A percentile compares a stretch with the other conserved stretches of the same genome.
These are phyloP conservation scores for Parauchenoglanis punctatus DNA, from an alignment of 2,797 vertebrate species.

Conservation along the genomic window DNA sequence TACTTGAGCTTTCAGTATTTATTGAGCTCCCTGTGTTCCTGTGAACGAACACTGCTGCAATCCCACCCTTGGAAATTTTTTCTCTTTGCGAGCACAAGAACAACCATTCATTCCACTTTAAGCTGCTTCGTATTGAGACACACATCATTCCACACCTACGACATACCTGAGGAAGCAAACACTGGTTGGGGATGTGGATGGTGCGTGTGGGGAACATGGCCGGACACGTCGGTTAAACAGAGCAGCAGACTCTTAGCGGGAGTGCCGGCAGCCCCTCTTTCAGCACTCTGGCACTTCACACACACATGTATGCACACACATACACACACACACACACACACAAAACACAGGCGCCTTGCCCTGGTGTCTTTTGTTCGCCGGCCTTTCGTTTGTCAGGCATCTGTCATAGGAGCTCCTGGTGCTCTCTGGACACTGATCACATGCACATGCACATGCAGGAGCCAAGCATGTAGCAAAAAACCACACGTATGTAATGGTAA, in stretches of 20 bases:
- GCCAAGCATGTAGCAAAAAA: not conserved
- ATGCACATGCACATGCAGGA: not conserved
- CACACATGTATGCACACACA: slow-evolving; percentile 40
- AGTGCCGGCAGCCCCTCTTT: slow-evolving; percentile 79
- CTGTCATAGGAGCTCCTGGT: slow-evolving; percentile 66
- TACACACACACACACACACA: slow-evolving; percentile 20
- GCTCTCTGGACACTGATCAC: slow-evolving; percentile 60
- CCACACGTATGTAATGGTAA: not conserved
- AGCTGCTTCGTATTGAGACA: slow-evolving; percentile 82
- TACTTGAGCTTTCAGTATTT: slow-evolving; percentile 21
- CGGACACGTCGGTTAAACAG: slow-evolving; percentile 79
- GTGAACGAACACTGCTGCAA: slow-evolving; percentile 48
- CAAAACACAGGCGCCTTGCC: slow-evolving; percentile 76
- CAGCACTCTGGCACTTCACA: slow-evolving; percentile 66
- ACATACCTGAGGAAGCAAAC: slow-evolving; percentile 85
- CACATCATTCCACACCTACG: slow-evolving; percentile 84
- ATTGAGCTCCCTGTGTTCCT: slow-evolving; percentile 21
- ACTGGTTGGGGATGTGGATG: slow-evolving; percentile 72
- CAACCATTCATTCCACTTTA: slow-evolving; percentile 78
- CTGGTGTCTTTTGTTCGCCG: slow-evolving; percentile 74
- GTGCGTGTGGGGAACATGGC: slow-evolving; percentile 76
- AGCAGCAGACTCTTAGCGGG: slow-evolving; percentile 74
- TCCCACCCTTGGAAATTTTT: slow-evolving; percentile 58
- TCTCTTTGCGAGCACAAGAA: slow-evolving; percentile 63
- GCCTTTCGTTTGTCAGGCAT: slow-evolving; percentile 63